A percentile compares a stretch with the other conserved stretches of the same genome.
These are phyloP conservation scores for Delichon dasypus DNA, from an alignment of 2,797 vertebrate species.

Conservation along the genomic window DNA sequence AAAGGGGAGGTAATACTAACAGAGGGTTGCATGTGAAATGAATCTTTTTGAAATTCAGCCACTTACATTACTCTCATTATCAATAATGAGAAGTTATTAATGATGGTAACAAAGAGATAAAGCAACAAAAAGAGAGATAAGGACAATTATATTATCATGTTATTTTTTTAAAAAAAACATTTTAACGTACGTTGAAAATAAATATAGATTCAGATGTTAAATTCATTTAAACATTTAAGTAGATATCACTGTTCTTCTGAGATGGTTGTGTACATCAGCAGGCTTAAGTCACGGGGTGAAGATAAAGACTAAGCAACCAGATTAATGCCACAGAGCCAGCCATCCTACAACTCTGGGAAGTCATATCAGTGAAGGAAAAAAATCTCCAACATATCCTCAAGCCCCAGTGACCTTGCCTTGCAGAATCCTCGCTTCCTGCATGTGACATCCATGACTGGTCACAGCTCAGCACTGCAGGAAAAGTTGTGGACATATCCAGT, in stretches of 20 bases:
- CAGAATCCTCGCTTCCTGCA: neutral
- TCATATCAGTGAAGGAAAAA: neutral
- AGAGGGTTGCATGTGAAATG: neutral
- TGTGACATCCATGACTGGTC: neutral
- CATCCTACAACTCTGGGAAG: neutral
- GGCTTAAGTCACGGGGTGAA: neutral
- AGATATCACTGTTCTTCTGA: neutral
- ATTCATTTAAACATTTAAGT: neutral
- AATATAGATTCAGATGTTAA: neutral
- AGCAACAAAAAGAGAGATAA: neutral
- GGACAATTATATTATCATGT: neutral
- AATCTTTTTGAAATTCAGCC: neutral
- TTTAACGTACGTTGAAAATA: neutral
- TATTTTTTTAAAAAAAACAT: neutral
- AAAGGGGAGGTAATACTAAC: neutral
- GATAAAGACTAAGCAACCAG: neutral
- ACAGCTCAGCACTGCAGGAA: neutral
- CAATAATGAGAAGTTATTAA: neutral
- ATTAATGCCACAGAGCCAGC: neutral
- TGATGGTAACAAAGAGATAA: neutral
- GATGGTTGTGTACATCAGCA: neutral
- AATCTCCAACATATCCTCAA: neutral
- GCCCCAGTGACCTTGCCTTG: neutral
- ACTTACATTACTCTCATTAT: neutral
- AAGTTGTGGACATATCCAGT: neutral